These are phyloP conservation scores for Laticauda colubrina DNA, from an alignment of 2,113 vertebrate genomes.

Conservation along the genomic window DNA sequence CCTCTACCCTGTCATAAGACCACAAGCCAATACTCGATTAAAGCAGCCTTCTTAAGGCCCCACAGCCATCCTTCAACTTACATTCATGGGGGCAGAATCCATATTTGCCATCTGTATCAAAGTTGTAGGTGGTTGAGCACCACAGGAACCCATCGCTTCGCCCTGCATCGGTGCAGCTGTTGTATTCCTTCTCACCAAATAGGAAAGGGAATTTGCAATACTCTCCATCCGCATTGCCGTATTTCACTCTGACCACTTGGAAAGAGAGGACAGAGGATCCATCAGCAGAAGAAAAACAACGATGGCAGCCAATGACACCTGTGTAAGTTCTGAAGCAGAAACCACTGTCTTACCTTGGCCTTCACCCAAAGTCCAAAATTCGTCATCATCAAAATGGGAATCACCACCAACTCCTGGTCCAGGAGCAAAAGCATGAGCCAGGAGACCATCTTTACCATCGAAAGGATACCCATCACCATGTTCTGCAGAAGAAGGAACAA, in stretches of 20 bases:
- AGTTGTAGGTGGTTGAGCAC: slow-evolving; percentile 95
- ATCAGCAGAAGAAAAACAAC: neutral
- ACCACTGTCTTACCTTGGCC: slow-evolving; percentile 82
- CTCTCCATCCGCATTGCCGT: slow-evolving; percentile 93
- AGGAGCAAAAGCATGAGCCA: slow-evolving; percentile 96
- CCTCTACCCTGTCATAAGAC: neutral
- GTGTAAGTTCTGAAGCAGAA: neutral
- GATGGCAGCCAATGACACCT: neutral
- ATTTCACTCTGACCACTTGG: slow-evolving; percentile 93
- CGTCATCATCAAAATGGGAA: slow-evolving; percentile 98
- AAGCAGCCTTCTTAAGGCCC: neutral
- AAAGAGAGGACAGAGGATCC: slow-evolving; percentile 1
- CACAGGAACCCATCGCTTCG: slow-evolving; percentile 93
- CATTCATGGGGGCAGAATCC: slow-evolving; percentile 98
- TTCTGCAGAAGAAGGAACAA: slow-evolving; percentile 71
- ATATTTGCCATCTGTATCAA: slow-evolving; percentile 91
- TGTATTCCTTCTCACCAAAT: slow-evolving; percentile 92
- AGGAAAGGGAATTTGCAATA: slow-evolving; percentile 97
- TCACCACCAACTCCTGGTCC: slow-evolving; percentile 92
- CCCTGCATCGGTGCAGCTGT: slow-evolving; percentile 86
- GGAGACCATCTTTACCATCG: slow-evolving; percentile 94
- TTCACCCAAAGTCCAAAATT: slow-evolving; percentile 96
- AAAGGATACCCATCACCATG: slow-evolving; percentile 98
- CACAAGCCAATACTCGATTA: neutral
- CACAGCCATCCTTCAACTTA: slow-evolving; percentile 67